Conservation (phyloP, 1,140 invertebrate species). For the Ruditapes philippinarum region DNA sequence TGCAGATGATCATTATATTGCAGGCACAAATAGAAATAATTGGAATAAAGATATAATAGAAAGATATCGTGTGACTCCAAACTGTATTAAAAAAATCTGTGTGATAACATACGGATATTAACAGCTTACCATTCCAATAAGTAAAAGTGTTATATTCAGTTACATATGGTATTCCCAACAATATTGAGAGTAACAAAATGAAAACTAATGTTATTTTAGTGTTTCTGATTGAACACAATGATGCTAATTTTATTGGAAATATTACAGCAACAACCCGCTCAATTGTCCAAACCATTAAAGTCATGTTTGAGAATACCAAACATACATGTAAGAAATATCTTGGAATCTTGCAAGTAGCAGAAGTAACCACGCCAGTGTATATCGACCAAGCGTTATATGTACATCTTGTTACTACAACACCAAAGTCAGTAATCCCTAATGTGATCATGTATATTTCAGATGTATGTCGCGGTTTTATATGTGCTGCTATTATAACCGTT, state of each 20-base stretch:
- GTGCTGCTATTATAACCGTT: not conserved
- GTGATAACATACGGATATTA: too few species aligned
- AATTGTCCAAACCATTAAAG: not conserved
- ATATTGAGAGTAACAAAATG: not conserved
- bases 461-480: not conserved
- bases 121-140: too few species aligned
- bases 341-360: not conserved
- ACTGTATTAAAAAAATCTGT: not conserved
- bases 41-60: not conserved
- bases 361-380: too few species aligned
- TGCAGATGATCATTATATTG: not conserved
- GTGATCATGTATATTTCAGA: too few species aligned
- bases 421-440: not conserved
- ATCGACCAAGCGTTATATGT: not conserved
- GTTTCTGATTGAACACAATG: slow-evolving; percentile 7
- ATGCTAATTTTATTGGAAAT: not conserved
- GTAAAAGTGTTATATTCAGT: not conserved
- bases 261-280: slow-evolving; percentile 6
- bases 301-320: not conserved
- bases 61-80: not conserved
- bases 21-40: not conserved
- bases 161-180: not conserved
- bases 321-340: not conserved
- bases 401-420: not conserved
- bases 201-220: not conserved